Evolutionary conservation across 2,113 vertebrate genomes (phyloP).

Genomic region (Engraulis encrasicolus): DNA sequence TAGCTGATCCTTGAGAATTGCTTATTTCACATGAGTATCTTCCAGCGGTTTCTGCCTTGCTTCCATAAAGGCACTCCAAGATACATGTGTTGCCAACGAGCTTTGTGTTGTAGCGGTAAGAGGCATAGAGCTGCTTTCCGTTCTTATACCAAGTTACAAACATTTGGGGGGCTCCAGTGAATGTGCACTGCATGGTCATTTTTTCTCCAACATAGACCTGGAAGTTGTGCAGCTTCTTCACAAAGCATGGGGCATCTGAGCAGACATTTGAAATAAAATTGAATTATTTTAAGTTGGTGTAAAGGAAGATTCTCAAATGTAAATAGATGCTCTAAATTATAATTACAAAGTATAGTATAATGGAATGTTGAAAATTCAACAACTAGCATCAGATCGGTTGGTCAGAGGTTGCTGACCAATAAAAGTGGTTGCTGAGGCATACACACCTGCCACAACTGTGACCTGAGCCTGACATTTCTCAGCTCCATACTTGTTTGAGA

Average conservation of each 20-base stretch:
- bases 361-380: neutral
- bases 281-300: neutral
- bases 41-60: conserved; percentile 77
- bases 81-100: conserved; percentile 76
- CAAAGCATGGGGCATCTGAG: conserved; percentile 56
- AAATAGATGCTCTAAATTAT: too few species aligned
- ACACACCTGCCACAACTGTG: conserved; percentile 78
- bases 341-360: neutral
- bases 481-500: conserved; percentile 80
- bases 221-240: conserved; percentile 79
- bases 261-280: conserved; percentile 40
- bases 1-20: conserved; percentile 81
- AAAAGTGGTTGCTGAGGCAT: conserved; percentile 28
- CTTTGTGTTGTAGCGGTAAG: conserved; percentile 62
- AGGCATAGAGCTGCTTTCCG: conserved; percentile 79
- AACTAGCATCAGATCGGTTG: neutral
- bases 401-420: too few species aligned
- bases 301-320: neutral
- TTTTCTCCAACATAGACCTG: conserved; percentile 52
- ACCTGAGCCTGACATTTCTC: conserved; percentile 81
- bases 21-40: conserved; percentile 85
- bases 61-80: conserved; percentile 77
- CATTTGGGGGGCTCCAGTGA: conserved; percentile 78
- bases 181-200: conserved; percentile 55
- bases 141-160: conserved; percentile 84